Conservation (phyloP, 1,140 invertebrate species). For the Drosophila sproati region DNA sequence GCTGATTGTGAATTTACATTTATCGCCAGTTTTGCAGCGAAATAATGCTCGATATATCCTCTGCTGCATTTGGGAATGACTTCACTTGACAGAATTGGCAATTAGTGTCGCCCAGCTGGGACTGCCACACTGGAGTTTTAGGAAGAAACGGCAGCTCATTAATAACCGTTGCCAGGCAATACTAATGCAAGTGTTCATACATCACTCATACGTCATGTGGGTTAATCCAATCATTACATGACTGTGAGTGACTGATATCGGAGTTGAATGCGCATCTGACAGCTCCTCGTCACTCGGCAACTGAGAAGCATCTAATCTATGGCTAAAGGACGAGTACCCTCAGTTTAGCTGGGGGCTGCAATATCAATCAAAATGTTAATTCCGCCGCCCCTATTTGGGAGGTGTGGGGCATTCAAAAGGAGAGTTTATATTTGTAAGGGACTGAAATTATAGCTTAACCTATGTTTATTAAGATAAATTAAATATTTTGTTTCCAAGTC, state of each 20-base stretch:
- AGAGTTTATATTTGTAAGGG: background rate
- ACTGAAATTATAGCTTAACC: too few relatives aligned
- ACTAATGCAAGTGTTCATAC: slow-evolving; percentile 54
- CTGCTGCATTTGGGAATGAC: slow-evolving; percentile 9
- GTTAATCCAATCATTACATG: slow-evolving; percentile 69
- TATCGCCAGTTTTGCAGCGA: background rate
- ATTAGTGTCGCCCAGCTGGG: slow-evolving; percentile 64
- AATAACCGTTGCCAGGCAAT: slow-evolving; percentile 55
- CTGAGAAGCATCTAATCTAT: slow-evolving; percentile 56
- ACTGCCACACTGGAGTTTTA: slow-evolving; percentile 9
- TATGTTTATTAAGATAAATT: too few relatives aligned
- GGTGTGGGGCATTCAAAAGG: background rate
- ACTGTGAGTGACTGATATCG: slow-evolving; percentile 25
- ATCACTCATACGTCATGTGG: slow-evolving; percentile 80
- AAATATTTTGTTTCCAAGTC: too few relatives aligned
- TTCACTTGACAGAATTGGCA: slow-evolving; percentile 62
- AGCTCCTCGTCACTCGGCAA: slow-evolving; percentile 37
- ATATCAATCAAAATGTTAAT: slow-evolving; percentile 75
- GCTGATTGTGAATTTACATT: too few relatives aligned
- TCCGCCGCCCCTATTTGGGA: slow-evolving; percentile 4
- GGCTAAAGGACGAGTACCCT: slow-evolving; percentile 24
- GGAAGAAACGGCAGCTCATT: slow-evolving; percentile 63
- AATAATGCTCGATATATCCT: slow-evolving; percentile 55
- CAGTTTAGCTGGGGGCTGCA: slow-evolving; percentile 14
- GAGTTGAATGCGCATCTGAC: slow-evolving; percentile 37